Conservation (phyloP, 2,797 vertebrate species). For the Tachyglossus aculeatus region DNA sequence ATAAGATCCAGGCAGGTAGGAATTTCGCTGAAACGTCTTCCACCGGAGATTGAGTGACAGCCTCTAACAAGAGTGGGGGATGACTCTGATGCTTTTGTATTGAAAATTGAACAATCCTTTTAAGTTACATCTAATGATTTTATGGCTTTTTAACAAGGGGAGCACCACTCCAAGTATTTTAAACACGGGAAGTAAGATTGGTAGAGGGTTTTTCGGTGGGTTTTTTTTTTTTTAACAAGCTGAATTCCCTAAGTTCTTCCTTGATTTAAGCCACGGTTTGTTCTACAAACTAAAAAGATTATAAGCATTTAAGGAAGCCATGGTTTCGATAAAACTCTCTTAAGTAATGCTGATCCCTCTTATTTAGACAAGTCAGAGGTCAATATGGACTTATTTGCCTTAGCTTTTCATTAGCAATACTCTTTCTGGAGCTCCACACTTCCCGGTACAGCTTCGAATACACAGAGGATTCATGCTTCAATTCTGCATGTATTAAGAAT, state of each 20-base stretch:
- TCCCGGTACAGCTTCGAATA: slow-evolving; percentile 85
- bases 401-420: slow-evolving; percentile 73
- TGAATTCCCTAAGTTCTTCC: slow-evolving; percentile 62
- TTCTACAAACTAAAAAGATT: slow-evolving; percentile 63
- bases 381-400: slow-evolving; percentile 77
- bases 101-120: slow-evolving; percentile 53
- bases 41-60: not conserved
- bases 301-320: slow-evolving; percentile 52
- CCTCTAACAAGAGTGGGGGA: slow-evolving; percentile 57
- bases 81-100: slow-evolving; percentile 42
- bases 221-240: slow-evolving; percentile 62
- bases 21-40: slow-evolving; percentile 55
- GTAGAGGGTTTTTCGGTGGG: slow-evolving; percentile 59
- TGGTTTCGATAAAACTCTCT: slow-evolving; percentile 71
- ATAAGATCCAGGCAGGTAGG: slow-evolving; percentile 31
- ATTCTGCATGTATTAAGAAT: slow-evolving; percentile 95
- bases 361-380: slow-evolving; percentile 78
- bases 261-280: slow-evolving; percentile 56
- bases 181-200: slow-evolving; percentile 45
- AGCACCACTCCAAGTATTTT: slow-evolving; percentile 53
- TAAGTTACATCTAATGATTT: slow-evolving; percentile 65
- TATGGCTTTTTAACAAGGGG: slow-evolving; percentile 64
- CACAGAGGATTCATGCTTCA: slow-evolving; percentile 91
- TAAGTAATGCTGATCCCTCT: slow-evolving; percentile 76
- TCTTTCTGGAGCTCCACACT: slow-evolving; percentile 78